Percentiles rank a stretch among this genome's conserved stretches.
Evolutionary conservation across 2,797 vertebrate genomes (phyloP).

Genomic region (Sciurus vulgaris): DNA sequence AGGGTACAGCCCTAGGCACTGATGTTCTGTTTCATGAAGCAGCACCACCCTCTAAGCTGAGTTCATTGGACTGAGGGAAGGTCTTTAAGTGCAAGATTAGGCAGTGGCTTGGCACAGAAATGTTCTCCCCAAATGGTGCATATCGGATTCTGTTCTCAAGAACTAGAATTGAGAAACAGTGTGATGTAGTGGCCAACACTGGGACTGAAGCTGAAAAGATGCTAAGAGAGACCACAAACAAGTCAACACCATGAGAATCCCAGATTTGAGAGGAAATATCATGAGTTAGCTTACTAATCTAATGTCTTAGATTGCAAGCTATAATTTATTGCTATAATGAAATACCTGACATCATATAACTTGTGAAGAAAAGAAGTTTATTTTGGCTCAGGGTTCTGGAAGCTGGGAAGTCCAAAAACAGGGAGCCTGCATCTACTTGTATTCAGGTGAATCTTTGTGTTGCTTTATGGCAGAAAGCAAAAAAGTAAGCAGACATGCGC

Average conservation of each 20-base stretch:
- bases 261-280: neutral
- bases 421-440: neutral
- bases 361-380: neutral
- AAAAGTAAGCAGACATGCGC: neutral
- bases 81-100: neutral
- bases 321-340: neutral
- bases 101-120: neutral
- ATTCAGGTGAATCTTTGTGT: neutral
- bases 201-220: neutral
- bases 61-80: neutral
- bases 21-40: neutral
- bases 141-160: neutral
- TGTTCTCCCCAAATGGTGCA: neutral
- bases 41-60: neutral
- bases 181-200: neutral
- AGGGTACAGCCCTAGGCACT: neutral
- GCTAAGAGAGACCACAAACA: neutral
- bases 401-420: too few species aligned
- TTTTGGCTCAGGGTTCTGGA: neutral
- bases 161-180: neutral
- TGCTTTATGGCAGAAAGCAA: neutral
- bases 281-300: neutral
- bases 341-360: neutral
- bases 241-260: neutral
- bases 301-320: rapidly evolving